phyloP scores from a whole-genome alignment of 2,113 vertebrate genomes.

The Paracanthobrama guichenoti region DNA sequence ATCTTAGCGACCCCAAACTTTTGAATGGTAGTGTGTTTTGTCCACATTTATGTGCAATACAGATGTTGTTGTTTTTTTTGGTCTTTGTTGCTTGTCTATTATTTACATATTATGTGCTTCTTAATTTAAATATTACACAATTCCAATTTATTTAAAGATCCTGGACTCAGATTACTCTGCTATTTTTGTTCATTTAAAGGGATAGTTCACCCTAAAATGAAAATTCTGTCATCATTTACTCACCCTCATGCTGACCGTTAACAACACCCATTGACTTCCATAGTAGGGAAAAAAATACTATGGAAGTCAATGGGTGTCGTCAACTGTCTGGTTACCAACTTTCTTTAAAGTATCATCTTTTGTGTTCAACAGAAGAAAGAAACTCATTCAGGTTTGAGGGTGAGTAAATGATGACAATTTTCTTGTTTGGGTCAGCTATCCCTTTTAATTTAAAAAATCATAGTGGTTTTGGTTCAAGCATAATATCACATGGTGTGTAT shows the following conservation, averaged over 20 bases:
- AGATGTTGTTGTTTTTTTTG: not conserved
- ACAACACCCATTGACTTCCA: no score
- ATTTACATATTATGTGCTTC: not conserved
- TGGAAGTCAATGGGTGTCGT: no score
- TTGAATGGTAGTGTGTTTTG: not conserved
- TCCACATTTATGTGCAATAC: not conserved
- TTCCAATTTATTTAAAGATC: not conserved
- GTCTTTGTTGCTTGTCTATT: not conserved
- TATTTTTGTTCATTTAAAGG: not conserved
- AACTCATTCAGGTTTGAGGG: no score
- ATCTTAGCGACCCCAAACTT: not conserved
- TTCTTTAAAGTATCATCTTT: no score
- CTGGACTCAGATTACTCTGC: not conserved
- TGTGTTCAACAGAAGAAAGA: no score
- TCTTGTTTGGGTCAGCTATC: no score
- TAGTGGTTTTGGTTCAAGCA: slow-evolving; percentile 43
- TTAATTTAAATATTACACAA: not conserved
- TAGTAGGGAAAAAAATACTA: no score
- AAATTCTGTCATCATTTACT: no score
- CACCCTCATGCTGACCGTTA: no score
- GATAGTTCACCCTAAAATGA: no score
- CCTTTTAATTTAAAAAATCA: not conserved
- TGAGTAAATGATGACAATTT: no score
- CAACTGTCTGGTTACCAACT: no score
- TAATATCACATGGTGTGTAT: slow-evolving; percentile 46